Evolutionary conservation across 1,140 invertebrate species (phyloP).

Genomic region (Pachypsylla venusta): DNA sequence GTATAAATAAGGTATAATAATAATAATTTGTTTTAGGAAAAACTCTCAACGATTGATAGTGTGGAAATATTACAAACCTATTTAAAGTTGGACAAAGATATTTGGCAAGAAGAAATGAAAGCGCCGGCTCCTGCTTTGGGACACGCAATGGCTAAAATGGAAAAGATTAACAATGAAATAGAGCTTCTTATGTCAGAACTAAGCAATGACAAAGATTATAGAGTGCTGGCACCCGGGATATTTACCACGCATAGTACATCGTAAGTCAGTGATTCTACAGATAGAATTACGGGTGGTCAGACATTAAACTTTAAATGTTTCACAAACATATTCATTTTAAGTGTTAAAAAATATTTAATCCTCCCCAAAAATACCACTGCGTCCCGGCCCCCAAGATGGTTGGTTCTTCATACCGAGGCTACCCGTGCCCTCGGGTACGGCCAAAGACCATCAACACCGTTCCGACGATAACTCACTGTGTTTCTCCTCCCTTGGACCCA

Average conservation of each 20-base stretch:
- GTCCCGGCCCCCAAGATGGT: too few species aligned
- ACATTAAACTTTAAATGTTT: too few species aligned
- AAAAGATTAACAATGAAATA: slow-evolving; percentile 20
- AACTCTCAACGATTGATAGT: slow-evolving; percentile 15
- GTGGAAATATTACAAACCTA: slow-evolving; percentile 23
- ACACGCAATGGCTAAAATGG: slow-evolving; percentile 23
- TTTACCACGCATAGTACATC: slow-evolving; percentile 10
- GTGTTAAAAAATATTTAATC: too few species aligned
- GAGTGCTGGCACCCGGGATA: slow-evolving; percentile 12
- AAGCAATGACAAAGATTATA: background rate
- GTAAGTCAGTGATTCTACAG: slow-evolving; percentile 13
- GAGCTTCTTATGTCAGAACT: slow-evolving; percentile 13
- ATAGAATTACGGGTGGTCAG: background rate
- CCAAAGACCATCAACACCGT: too few species aligned
- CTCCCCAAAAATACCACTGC: too few species aligned
- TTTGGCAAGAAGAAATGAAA: slow-evolving; percentile 24
- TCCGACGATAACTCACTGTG: too few species aligned
- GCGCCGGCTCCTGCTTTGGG: slow-evolving; percentile 25
- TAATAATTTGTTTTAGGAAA: slow-evolving; percentile 15
- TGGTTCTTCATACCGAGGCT: too few species aligned
- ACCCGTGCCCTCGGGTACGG: too few species aligned
- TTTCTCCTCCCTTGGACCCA: too few species aligned
- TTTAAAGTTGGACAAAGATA: slow-evolving; percentile 23
- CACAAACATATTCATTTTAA: too few species aligned
- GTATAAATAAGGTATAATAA: too few species aligned